A percentile compares a stretch with the other conserved stretches of the same genome.
These are phyloP conservation scores for Mormyrus hasselquistii DNA, from an alignment of 2,797 vertebrate species.

Conservation along the genomic window DNA sequence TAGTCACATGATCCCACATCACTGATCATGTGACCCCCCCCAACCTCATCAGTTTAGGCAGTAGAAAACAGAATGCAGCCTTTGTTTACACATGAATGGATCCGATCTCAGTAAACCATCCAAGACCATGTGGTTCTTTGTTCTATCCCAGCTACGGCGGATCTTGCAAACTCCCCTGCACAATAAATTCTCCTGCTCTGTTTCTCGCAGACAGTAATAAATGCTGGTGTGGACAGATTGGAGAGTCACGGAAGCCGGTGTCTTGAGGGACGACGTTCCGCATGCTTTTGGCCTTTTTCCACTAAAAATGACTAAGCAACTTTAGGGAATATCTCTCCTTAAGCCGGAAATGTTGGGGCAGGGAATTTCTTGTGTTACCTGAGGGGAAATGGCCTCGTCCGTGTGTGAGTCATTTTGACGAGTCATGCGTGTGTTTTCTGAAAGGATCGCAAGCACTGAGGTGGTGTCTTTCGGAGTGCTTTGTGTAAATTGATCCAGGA, in stretches of 20 bases:
- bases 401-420: background rate
- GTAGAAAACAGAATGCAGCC: slow-evolving; percentile 4
- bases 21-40: background rate
- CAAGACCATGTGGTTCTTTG: background rate
- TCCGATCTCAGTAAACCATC: background rate
- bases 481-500: background rate
- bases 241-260: background rate
- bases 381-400: background rate
- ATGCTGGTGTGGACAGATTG: background rate
- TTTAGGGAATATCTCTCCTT: background rate
- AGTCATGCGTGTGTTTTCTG: background rate
- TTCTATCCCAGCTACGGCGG: background rate
- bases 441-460: background rate
- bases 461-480: background rate
- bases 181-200: background rate
- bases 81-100: background rate
- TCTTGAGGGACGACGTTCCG: background rate
- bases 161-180: background rate
- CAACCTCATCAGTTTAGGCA: background rate
- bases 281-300: background rate
- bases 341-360: background rate
- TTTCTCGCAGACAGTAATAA: background rate
- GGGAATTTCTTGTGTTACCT: background rate
- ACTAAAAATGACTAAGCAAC: background rate
- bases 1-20: background rate